Base-by-base conservation (phyloP, 2,888 invertebrate species). In the Calameuta idolon region DNA sequence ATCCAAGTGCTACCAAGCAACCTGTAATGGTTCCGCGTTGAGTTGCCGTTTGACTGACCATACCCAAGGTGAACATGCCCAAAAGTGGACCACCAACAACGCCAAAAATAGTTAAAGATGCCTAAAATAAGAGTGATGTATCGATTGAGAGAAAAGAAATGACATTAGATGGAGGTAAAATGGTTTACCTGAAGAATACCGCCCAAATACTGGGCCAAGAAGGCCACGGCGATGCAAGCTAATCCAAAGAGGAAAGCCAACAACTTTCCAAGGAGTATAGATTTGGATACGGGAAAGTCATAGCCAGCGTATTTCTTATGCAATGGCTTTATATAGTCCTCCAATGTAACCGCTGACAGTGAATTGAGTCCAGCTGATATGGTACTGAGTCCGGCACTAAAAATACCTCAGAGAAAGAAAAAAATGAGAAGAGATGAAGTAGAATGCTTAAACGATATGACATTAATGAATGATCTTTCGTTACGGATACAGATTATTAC, bases 341-440 rank as follows among this genome's bases (percentile, higher is more conserved):
- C 96, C 73, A 98, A 92, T 0, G 97, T 96, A 23, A 98, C 97
- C 0, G 98, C 98, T 0, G 98, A 96, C 74, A 98, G 92, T 1
- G 98, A 97, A 88, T 98, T 98, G 79, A 98, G 94, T 1, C 97
- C 95, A 0, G 98, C 97, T 0, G 98, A 98, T 79, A 98, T 96
- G 0, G 98, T 98, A 73, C 98, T 98, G 12, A 98, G 93, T 0
- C 98, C 96, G 0, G 97, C 98, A 85, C 97, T 97, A 89, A 98
- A 98, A 80, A 98, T 96, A 4, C 98, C 94, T 89, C 77, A 15
- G 34, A 30, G 69, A 40, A 77, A 34, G n/a, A 75, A 37, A 34
- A 71, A 23, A 9, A 34, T 31, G 33, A 23, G 33, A 23, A n/a
- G 1, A 37, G 37, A 35, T 34, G 33, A 30, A 55, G 55, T 55